Evolutionary conservation across 1,140 invertebrate genomes (phyloP).

Genomic region (Neodiprion pinetum): DNA sequence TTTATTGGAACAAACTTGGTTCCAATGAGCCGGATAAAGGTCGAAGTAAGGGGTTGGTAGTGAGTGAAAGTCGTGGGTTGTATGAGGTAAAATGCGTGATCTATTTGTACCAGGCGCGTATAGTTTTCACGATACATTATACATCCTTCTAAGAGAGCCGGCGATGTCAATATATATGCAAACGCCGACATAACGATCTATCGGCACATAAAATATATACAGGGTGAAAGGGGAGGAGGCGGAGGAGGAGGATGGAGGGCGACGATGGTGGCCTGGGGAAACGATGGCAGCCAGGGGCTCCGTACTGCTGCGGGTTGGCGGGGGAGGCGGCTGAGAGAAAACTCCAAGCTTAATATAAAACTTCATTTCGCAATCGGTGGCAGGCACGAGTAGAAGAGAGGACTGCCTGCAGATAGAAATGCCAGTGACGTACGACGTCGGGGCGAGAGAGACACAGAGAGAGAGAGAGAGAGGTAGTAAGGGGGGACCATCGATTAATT

Average conservation of each 20-base stretch:
- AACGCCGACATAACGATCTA: slow-evolving; percentile 61
- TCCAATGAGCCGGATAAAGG: too few species aligned
- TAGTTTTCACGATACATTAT: slow-evolving; percentile 12
- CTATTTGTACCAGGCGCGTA: background rate
- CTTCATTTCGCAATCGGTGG: slow-evolving; percentile 61
- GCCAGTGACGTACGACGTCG: slow-evolving; percentile 34
- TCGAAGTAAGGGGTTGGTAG: too few species aligned
- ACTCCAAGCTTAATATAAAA: slow-evolving; percentile 61
- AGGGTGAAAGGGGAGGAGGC: slow-evolving; percentile 29
- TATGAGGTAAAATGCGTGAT: background rate
- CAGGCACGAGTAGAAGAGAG: slow-evolving; percentile 46
- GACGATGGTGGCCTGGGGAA: slow-evolving; percentile 24
- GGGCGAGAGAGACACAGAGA: slow-evolving; percentile 24
- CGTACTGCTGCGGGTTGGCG: slow-evolving; percentile 26
- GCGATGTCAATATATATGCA: slow-evolving; percentile 62
- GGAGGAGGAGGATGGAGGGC: slow-evolving; percentile 14
- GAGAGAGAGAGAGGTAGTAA: too few species aligned
- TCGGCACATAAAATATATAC: slow-evolving; percentile 58
- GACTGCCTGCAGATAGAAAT: slow-evolving; percentile 48
- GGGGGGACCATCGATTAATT: too few species aligned
- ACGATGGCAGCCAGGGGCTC: slow-evolving; percentile 35
- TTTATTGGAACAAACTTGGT: too few species aligned
- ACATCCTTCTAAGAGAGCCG: slow-evolving; percentile 23
- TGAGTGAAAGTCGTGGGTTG: too few species aligned
- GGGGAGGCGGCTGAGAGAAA: slow-evolving; percentile 40